These are phyloP conservation scores for Hyphantria cunea DNA, from an alignment of 1,140 invertebrate species.

Conservation along the genomic window DNA sequence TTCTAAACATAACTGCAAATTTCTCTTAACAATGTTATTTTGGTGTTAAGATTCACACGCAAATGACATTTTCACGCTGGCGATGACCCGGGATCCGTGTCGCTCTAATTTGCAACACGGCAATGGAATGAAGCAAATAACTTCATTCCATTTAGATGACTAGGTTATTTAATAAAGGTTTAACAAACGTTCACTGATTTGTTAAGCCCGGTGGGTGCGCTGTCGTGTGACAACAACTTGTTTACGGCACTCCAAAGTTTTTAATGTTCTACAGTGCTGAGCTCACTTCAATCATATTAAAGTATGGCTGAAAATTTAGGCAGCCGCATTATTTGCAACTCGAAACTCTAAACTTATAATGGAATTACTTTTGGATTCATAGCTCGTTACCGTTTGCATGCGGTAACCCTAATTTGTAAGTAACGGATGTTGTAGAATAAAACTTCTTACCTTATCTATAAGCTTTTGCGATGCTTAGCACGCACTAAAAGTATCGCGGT, in stretches of 20 bases:
- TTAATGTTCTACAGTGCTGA: constrained; percentile 47
- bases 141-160: background rate
- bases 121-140: background rate
- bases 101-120: constrained; percentile 7
- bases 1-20: constrained; percentile 4
- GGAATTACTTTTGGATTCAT: constrained; percentile 76
- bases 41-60: constrained; percentile 19
- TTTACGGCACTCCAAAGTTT: constrained; percentile 62
- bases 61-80: constrained; percentile 19
- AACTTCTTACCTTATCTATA: constrained; percentile 31
- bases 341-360: constrained; percentile 69
- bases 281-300: constrained; percentile 61
- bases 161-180: constrained; percentile 11
- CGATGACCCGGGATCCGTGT: constrained; percentile 8
- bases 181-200: constrained; percentile 1
- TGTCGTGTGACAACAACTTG: constrained; percentile 29
- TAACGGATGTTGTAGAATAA: constrained; percentile 35
- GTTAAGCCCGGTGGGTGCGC: no score
- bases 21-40: constrained; percentile 12
- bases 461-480: constrained; percentile 1
- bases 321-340: constrained; percentile 62
- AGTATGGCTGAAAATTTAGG: constrained; percentile 57
- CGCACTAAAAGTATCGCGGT: constrained; percentile 4
- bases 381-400: constrained; percentile 43
- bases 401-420: constrained; percentile 50